Evolutionary conservation across 2,113 vertebrate genomes (phyloP).

Genomic region (Ifrita kowaldi): DNA sequence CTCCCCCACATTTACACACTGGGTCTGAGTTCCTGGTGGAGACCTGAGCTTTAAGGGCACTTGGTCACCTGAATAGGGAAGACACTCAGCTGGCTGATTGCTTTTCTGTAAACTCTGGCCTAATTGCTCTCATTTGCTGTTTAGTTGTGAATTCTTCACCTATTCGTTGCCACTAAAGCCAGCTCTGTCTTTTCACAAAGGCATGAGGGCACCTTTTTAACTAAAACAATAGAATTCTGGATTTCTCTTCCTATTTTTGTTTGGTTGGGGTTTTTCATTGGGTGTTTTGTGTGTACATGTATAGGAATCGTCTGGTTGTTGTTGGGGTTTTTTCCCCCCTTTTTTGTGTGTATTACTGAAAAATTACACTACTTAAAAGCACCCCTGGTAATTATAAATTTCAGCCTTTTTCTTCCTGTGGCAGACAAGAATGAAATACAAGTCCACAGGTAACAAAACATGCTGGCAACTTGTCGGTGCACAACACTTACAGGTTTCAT

Average conservation of each 20-base stretch:
- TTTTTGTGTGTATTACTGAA: not conserved
- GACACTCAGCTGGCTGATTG: not conserved
- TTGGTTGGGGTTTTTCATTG: not conserved
- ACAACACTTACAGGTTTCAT: not conserved
- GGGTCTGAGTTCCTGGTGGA: not conserved
- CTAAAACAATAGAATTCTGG: not conserved
- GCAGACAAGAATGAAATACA: not conserved
- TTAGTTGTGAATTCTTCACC: not conserved
- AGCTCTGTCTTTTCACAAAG: not conserved
- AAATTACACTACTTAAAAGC: not conserved
- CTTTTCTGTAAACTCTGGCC: not conserved
- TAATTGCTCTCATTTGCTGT: not conserved
- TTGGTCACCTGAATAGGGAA: not conserved
- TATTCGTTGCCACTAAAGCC: not conserved
- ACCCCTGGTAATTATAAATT: not conserved
- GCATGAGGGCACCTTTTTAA: not conserved
- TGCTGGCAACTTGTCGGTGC: not conserved
- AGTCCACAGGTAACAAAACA: not conserved
- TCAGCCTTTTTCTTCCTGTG: not conserved
- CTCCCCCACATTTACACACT: fast-evolving
- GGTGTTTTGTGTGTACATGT: not conserved
- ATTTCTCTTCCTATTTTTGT: not conserved
- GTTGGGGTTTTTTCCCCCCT: fast-evolving
- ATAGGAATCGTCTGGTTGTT: not conserved
- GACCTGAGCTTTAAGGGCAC: not conserved